Percentiles rank a stretch among this genome's conserved stretches.
These are phyloP conservation scores for Xenus cinereus DNA, from an alignment of 2,113 vertebrate genomes.

Conservation along the genomic window DNA sequence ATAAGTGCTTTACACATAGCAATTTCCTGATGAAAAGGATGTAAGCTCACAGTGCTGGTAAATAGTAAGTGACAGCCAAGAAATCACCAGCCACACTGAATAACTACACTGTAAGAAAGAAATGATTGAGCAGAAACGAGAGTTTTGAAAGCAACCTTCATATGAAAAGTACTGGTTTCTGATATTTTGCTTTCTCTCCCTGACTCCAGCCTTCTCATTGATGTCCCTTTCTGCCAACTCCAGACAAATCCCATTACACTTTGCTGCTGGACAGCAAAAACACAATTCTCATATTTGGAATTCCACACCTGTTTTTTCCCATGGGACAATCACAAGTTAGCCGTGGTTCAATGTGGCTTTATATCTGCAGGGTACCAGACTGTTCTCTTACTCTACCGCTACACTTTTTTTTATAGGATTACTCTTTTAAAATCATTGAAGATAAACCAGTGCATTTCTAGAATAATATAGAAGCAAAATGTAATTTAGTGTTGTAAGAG, in stretches of 20 bases:
- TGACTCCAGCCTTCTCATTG: background rate
- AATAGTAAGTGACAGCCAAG: background rate
- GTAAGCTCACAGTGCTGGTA: background rate
- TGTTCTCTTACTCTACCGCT: background rate
- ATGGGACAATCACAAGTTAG: background rate
- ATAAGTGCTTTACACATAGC: background rate
- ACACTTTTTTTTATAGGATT: background rate
- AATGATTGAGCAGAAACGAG: background rate
- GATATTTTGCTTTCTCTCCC: background rate
- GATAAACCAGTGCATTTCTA: background rate
- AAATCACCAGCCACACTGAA: background rate
- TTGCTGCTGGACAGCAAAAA: background rate
- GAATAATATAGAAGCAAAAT: background rate
- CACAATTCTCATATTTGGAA: background rate
- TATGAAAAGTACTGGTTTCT: background rate
- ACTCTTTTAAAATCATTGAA: background rate
- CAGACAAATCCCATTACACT: background rate
- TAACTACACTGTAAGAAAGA: background rate
- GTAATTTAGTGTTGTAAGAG: background rate
- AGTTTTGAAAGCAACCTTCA: background rate
- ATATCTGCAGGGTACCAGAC: background rate
- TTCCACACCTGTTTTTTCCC: background rate
- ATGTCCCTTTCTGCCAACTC: background rate
- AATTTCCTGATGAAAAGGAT: background rate
- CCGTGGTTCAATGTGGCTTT: background rate